Base-by-base conservation (phyloP, 1,140 invertebrate genomes). In the Bombus pyrosoma region DNA sequence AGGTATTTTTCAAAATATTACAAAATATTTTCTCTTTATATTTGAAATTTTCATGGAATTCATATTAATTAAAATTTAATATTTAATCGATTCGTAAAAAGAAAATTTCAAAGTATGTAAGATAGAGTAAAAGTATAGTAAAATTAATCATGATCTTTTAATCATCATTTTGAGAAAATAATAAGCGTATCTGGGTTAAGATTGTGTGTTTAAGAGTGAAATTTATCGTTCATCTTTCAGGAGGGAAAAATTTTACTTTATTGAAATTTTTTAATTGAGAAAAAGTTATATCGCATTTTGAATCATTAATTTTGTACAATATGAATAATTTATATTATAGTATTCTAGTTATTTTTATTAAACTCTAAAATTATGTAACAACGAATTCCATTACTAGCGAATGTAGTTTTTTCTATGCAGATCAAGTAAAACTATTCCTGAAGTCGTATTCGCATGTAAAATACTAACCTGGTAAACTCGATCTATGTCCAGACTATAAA, bases 361-460 rank as follows among this genome's bases (percentile, higher is more conserved):
- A 76, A 15, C 15, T 78, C 4, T 22, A 78, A 78, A 83, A 78
- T 69, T 83, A 83, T 83, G 22, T 83, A 78, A 78, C 32, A 66
- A 25, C 22, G 28, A 53, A 68, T 83, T 53, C 8, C 28, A 32
- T 34, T 83, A 76, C 28, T 37, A 69, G 25, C 41, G 22, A 77
- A 22, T 41, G 37, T 32, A 68, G 8, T 53, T 53, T 68, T 66
- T 57, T 32, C 57, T 34, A 53, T 32, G 34, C 22, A 78, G 22
- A 57, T 74, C 32, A 13, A 37, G 8, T 72, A 74, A 37, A 43
- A 62, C 2, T 43, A 39, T 28, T 28, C 3, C 3, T 18, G 25
- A 43, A 43, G 39, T n/a, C 34, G 9, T 34, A 43, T 57, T 69
- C 25, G 22, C 34, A 57, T 77, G 41, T 41, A 9, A 57, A 28